A percentile compares a stretch with the other conserved stretches of the same genome.
Evolutionary conservation across 2,113 vertebrate genomes (phyloP).

Genomic region (Microcebus griseorufus): DNA sequence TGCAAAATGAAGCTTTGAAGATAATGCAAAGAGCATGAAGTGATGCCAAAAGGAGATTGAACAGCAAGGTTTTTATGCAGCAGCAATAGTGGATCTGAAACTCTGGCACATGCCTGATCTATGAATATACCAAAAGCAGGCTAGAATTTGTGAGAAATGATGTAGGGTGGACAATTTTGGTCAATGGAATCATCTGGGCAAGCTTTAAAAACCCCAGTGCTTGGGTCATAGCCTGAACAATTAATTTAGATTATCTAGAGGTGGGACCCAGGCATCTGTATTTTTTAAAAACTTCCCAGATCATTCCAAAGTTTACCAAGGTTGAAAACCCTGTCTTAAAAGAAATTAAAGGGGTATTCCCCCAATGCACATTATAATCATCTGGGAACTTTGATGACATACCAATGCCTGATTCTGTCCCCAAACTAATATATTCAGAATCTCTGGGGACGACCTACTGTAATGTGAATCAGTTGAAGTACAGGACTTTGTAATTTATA

Average conservation of each 20-base stretch:
- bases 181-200: neutral
- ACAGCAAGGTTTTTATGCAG: neutral
- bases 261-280: neutral
- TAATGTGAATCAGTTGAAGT: neutral
- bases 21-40: neutral
- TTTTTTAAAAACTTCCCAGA: neutral
- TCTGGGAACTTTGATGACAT: neutral
- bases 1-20: neutral
- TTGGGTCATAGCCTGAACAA: neutral
- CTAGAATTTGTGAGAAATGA: neutral
- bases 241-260: neutral
- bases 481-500: neutral
- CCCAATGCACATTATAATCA: neutral
- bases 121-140: neutral
- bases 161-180: neutral
- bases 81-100: neutral
- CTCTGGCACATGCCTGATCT: fast-evolving
- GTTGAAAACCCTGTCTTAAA: neutral
- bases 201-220: neutral
- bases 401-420: neutral
- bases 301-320: neutral
- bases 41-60: neutral
- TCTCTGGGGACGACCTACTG: neutral
- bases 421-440: neutral
- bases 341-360: neutral